Conservation (phyloP, 2,888 invertebrate genomes). For the Melitaea athalia region DNA sequence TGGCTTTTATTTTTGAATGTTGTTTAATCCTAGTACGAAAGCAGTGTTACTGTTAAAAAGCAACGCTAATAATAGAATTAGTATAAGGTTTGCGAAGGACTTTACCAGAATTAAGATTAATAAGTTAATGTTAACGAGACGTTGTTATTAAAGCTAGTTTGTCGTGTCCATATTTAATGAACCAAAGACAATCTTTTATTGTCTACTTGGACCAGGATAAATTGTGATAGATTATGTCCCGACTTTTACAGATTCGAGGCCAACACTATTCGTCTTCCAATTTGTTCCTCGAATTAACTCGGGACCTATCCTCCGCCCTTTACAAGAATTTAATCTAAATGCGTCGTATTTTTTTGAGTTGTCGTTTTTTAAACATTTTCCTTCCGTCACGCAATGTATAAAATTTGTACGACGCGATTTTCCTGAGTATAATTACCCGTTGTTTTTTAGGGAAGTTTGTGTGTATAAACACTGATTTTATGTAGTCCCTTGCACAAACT, state of each 20-base stretch:
- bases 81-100: not conserved
- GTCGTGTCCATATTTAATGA: conserved; percentile 63
- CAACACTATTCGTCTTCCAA: conserved; percentile 61
- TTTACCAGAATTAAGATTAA: conserved; percentile 2
- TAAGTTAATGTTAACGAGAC: not conserved
- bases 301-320: conserved; percentile 49
- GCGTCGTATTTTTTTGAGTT: not conserved
- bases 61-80: not conserved
- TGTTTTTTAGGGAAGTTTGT: conserved; percentile 53
- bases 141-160: conserved; percentile 6
- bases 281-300: conserved; percentile 53
- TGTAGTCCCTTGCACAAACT: conserved; percentile 20
- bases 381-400: conserved; percentile 53
- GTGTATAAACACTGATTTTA: conserved; percentile 52
- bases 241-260: conserved; percentile 62
- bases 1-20: conserved; percentile 29
- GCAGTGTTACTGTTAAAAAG: not conserved
- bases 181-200: conserved; percentile 72
- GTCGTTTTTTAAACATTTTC: conserved; percentile 65
- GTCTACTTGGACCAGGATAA: conserved; percentile 72
- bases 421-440: conserved; percentile 54
- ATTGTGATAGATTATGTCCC: conserved; percentile 73
- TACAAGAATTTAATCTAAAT: conserved; percentile 49
- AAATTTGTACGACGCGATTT: no score
- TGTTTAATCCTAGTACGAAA: conserved; percentile 7